Base-by-base conservation (phyloP, 1,140 invertebrate genomes). In the Pogonomyrmex barbatus region DNA sequence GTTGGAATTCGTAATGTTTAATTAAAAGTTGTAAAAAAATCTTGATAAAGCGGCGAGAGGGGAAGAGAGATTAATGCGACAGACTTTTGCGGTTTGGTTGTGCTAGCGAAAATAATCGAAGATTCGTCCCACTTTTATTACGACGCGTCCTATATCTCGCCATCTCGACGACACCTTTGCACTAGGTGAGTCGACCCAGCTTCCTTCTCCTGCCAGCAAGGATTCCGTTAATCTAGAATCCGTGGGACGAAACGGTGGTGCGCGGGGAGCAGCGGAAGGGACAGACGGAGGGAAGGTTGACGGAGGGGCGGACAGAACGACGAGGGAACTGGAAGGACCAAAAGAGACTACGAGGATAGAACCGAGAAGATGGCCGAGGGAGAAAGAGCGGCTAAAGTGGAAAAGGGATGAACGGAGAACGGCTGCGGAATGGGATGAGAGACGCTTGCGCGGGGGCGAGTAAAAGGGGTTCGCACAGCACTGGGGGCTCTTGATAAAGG, bases 401-500 rank as follows among this genome's bases (percentile, higher is more conserved):
- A 39, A 52, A 56, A 60, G 56, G 42, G 86, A 77, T 81, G 81
- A 65, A 76, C 67, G 60, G 68, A 42, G 50, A 47, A 71, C 70
- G 52, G 79, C 71, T 77, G 75, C 45, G 87, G 63, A 68, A 87
- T 70, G 78, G 79, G 65, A 77, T 76, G 56, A 79, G 76, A 24
- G 83, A 63, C 83, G 47, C 36, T 79, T 3, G 79, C 58, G 79
- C 52, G 76, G 62, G 63, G 70, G 24, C 47, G 76, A 85, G 82
- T 62, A 85, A 91, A 90, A 84, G 85, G 90, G 91, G 88, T 87
- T 91, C 87, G 45, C 75, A 68, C 65, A 88, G 92, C 86, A 91
- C 92, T 93, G 92, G 91, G 92, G 91, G 92, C 92, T 94, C 94
- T 94, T 95, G 95, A 95, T 95, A 95, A 95, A 95, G 94, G 94